Evolutionary conservation across 2,113 vertebrate species (phyloP).

Genomic region (Malurus melanocephalus): DNA sequence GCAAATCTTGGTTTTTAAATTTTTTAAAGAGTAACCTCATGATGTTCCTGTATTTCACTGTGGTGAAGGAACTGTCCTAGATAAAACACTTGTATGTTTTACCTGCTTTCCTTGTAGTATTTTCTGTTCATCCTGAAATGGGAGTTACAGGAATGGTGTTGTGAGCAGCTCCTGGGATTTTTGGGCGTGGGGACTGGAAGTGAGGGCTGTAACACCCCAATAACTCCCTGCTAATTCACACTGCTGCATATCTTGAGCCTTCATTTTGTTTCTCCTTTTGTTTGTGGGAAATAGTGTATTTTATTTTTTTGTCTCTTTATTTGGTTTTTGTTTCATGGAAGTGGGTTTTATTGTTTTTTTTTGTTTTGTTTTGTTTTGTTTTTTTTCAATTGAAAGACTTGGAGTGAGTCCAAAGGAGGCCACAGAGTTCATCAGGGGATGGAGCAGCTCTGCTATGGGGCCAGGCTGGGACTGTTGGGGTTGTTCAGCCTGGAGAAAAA

Average conservation of each 20-base stretch:
- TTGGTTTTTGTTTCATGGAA: background rate
- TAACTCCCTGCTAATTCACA: background rate
- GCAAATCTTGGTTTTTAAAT: no score
- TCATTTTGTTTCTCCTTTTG: background rate
- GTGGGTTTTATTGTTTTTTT: background rate
- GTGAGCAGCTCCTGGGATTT: background rate
- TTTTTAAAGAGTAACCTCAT: no score
- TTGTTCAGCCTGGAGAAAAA: background rate
- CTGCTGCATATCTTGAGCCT: background rate
- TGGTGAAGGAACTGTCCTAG: no score
- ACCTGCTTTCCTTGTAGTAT: no score
- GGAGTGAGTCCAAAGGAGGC: background rate
- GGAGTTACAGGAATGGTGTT: background rate
- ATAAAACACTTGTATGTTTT: no score
- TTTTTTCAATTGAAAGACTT: background rate
- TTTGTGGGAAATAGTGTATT: background rate
- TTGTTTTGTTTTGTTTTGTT: background rate
- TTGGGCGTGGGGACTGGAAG: background rate
- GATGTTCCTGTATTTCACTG: no score
- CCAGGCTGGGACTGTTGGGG: background rate
- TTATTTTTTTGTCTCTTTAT: fast-evolving
- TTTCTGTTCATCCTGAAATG: no score
- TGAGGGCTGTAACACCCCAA: background rate
- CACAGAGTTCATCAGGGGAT: background rate
- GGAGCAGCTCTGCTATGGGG: background rate